These are phyloP conservation scores for Drosophila tristis DNA, from an alignment of 1,140 invertebrate genomes.

Conservation along the genomic window DNA sequence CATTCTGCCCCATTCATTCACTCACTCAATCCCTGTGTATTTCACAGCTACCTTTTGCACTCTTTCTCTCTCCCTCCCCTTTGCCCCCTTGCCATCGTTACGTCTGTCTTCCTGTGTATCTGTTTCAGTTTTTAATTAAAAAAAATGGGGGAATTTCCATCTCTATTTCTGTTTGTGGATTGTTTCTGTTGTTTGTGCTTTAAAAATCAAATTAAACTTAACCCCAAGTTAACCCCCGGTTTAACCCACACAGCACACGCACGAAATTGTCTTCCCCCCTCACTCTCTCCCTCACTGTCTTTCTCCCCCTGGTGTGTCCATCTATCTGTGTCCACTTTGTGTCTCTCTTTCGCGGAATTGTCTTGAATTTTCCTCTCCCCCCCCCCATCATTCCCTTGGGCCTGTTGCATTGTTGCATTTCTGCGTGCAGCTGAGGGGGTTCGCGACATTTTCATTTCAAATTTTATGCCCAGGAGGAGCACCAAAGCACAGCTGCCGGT, in stretches of 20 bases:
- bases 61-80: slow-evolving; percentile 16
- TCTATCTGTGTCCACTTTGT: neutral
- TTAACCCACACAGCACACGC: slow-evolving; percentile 18
- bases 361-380: slow-evolving; percentile 7
- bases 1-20: neutral
- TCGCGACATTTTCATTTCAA: slow-evolving; percentile 79
- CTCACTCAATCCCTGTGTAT: slow-evolving; percentile 11
- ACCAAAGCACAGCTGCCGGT: slow-evolving; percentile 54
- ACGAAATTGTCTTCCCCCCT: slow-evolving; percentile 1
- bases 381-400: no score
- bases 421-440: slow-evolving; percentile 39
- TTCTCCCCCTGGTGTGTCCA: neutral
- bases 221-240: slow-evolving; percentile 4
- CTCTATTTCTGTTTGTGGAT: slow-evolving; percentile 1
- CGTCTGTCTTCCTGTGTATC: slow-evolving; percentile 17
- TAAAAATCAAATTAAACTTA: slow-evolving; percentile 36
- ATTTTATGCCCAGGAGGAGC: slow-evolving; percentile 78
- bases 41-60: slow-evolving; percentile 10
- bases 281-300: neutral
- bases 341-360: slow-evolving; percentile 8
- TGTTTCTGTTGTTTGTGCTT: slow-evolving; percentile 11
- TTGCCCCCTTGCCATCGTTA: no score
- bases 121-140: slow-evolving; percentile 55
- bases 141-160: slow-evolving; percentile 15
- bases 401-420: slow-evolving; percentile 68